Conservation (phyloP, 2,113 vertebrate species). For the Mastomys coucha region DNA sequence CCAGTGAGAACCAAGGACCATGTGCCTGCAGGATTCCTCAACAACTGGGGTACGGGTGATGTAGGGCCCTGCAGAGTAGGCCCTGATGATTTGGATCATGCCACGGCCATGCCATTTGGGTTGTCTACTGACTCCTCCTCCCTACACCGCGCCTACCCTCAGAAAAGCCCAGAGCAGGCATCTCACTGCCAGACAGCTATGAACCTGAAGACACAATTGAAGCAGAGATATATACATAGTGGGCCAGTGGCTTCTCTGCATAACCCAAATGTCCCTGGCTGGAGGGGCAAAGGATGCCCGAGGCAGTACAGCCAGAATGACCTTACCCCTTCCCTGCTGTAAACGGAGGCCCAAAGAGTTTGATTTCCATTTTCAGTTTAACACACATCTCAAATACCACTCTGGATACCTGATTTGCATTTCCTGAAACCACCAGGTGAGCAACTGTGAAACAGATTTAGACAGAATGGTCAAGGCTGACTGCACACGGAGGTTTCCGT, state of each 20-base stretch:
- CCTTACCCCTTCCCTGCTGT: not conserved
- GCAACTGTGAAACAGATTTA: constrained; percentile 57
- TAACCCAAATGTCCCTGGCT: not conserved
- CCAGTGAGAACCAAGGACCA: not conserved
- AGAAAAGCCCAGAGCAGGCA: not conserved
- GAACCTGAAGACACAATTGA: not conserved
- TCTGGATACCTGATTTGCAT: constrained; percentile 43
- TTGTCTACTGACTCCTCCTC: rapidly evolving
- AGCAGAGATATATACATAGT: not conserved
- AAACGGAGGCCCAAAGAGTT: not conserved
- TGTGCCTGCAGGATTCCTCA: not conserved
- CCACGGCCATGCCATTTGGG: not conserved
- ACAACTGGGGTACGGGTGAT: not conserved
- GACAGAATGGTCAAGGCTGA: constrained; percentile 71
- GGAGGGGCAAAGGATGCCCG: not conserved
- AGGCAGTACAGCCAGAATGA: not conserved
- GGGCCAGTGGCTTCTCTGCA: not conserved
- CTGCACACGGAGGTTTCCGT: constrained; percentile 71
- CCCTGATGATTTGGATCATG: not conserved
- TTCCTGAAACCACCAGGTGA: constrained; percentile 64
- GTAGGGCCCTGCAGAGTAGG: not conserved
- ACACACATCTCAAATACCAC: not conserved
- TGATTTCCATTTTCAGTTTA: constrained; percentile 6
- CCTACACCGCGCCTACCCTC: rapidly evolving
- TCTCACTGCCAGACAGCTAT: not conserved